phyloP scores from a whole-genome alignment of 1,140 invertebrate genomes.

The Plodia interpunctella region DNA sequence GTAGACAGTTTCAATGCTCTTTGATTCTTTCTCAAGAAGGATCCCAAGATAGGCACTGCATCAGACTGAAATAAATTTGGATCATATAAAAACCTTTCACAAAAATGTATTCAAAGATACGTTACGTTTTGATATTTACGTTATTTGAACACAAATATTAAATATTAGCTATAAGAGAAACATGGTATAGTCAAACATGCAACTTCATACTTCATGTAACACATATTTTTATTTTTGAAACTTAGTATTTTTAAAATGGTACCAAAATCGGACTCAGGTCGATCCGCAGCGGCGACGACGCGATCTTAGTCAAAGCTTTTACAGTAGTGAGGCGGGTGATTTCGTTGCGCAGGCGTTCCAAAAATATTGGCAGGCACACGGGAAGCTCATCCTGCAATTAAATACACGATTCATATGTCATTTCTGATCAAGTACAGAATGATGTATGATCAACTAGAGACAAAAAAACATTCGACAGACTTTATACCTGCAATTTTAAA shows the following conservation, averaged over 20 bases:
- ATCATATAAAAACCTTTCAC: slow-evolving; percentile 14
- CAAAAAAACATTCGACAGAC: too few species aligned
- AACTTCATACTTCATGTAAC: too few species aligned
- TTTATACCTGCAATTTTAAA: too few species aligned
- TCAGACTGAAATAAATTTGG: slow-evolving; percentile 80
- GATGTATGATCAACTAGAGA: too few species aligned
- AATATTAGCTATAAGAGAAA: too few species aligned
- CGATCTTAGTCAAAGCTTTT: slow-evolving; percentile 96
- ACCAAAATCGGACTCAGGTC: slow-evolving; percentile 91
- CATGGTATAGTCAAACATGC: too few species aligned
- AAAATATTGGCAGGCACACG: slow-evolving; percentile 93
- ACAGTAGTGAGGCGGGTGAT: slow-evolving; percentile 97
- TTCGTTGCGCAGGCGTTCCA: slow-evolving; percentile 96
- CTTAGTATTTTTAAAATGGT: slow-evolving; percentile 33
- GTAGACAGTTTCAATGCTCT: slow-evolving; percentile 95
- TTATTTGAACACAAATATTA: too few species aligned
- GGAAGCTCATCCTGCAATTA: slow-evolving; percentile 83
- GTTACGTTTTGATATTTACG: too few species aligned
- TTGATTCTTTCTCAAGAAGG: slow-evolving; percentile 98
- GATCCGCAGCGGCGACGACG: slow-evolving; percentile 91
- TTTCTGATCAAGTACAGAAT: too few species aligned
- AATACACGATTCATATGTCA: slow-evolving; percentile 7
- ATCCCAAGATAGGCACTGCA: slow-evolving; percentile 93
- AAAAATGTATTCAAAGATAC: too few species aligned
- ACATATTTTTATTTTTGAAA: too few species aligned